These are phyloP conservation scores for Conopomorpha cramerella DNA, from an alignment of 1,140 invertebrate species.

Conservation along the genomic window DNA sequence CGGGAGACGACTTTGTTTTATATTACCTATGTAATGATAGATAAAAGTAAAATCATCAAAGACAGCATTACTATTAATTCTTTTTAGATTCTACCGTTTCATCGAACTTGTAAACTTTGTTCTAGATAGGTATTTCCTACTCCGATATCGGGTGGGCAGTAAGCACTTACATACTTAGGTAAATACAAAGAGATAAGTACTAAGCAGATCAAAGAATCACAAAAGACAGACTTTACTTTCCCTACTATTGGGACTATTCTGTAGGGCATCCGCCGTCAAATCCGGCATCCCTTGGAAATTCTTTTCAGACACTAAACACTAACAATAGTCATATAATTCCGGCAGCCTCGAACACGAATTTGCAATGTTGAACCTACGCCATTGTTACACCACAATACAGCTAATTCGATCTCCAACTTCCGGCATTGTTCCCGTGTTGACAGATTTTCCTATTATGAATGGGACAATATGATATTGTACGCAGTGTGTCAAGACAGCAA, in stretches of 20 bases:
- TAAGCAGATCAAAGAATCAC: neutral
- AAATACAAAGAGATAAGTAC: neutral
- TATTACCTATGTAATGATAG: no score
- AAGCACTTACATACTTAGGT: no score
- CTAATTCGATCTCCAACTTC: conserved; percentile 55
- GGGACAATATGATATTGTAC: conserved; percentile 37
- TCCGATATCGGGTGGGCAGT: no score
- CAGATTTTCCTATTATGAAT: conserved; percentile 53
- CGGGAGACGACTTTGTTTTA: no score
- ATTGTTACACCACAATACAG: conserved; percentile 49
- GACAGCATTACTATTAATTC: no score
- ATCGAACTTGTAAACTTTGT: no score
- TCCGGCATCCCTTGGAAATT: no score
- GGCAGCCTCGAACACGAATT: conserved; percentile 29
- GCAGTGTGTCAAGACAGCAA: conserved; percentile 22
- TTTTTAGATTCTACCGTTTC: no score
- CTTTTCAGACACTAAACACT: no score
- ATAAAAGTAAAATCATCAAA: no score
- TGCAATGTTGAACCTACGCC: conserved; percentile 14
- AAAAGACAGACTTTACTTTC: no score
- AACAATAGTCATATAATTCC: conserved; percentile 40
- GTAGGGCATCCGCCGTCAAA: neutral
- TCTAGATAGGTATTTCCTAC: no score
- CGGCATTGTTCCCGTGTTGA: conserved; percentile 49
- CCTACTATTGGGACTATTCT: neutral